These are phyloP conservation scores for Cepaea hortensis DNA, from an alignment of 2,888 invertebrate species.

Conservation along the genomic window DNA sequence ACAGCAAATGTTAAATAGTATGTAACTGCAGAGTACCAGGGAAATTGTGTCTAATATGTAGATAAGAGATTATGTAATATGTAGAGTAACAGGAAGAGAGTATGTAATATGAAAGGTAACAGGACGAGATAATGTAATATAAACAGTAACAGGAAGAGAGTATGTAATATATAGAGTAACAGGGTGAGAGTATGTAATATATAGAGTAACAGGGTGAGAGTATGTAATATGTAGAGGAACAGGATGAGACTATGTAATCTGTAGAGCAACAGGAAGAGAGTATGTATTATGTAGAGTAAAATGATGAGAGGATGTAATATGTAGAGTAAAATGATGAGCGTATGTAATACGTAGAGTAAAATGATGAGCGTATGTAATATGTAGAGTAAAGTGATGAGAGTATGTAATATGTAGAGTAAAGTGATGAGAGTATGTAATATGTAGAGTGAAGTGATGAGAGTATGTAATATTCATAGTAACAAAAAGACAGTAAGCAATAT, in stretches of 20 bases:
- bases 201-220: background rate
- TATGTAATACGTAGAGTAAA: background rate
- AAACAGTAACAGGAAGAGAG: background rate
- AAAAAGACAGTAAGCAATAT: too few relatives aligned
- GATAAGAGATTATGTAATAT: too few relatives aligned
- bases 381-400: background rate
- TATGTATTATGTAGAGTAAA: background rate
- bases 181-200: background rate
- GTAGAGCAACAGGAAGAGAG: background rate
- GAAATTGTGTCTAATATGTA: too few relatives aligned
- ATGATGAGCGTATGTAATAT: background rate
- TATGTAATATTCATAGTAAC: too few relatives aligned
- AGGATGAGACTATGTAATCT: background rate
- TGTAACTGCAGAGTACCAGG: background rate
- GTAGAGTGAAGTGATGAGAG: too few relatives aligned
- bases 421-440: background rate
- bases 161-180: background rate
- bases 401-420: background rate
- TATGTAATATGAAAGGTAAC: background rate
- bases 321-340: background rate
- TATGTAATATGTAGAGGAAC: background rate
- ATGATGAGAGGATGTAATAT: background rate
- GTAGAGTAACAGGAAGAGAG: background rate
- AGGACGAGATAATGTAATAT: too few relatives aligned
- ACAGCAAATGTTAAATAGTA: background rate